Evolutionary conservation across 2,797 vertebrate genomes (phyloP), one percentile per base, ranked within the genome.

Genomic region (Falco novaeseelandiae): DNA sequence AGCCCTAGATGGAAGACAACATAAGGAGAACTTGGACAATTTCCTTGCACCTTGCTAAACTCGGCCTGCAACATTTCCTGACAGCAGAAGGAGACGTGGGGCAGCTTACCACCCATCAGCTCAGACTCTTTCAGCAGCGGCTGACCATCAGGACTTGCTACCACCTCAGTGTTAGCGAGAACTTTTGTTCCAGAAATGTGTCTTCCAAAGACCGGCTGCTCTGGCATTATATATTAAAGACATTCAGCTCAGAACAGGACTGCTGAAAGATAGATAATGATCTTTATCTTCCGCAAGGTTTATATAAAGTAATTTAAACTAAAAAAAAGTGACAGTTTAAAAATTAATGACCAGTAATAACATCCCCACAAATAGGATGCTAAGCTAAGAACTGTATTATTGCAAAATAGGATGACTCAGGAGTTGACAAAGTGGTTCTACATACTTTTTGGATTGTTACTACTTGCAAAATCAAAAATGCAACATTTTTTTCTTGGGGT

Each of bases 341-440:
- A 97, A 97, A 97, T 96, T 93, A 95, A 97, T 96, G 91, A 69
- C 70, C 69, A 89, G 87, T 89, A 96, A 93, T 97, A 95, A 97
- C 49, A 82, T 79, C 29, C 63, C 62, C 36, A 67, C 69, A 90
- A 96, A 87, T 32, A 87, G 88, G 52, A 94, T 83, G 74, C 90
- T 69, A 89, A 59, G 46, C 80, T 93, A 84, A 87, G 80, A 91
- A 92, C 40, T 48, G 59, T 82, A 91, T 84, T 96, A 93, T 42
- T 79, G 66, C 49, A 90, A 93, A 96, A 90, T 16, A 30, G 7
- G 78, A 96, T 95, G 90, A 94, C 62, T 97, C 87, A 95, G 67
- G 66, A 95, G n/a, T 81, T 78, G 36, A 92, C 78, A 82, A 83
- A 78, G 59, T 38, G 67, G 32, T 58, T 92, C 58, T 36, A 61